A percentile compares a stretch with the other conserved stretches of the same genome.
phyloP scores from a whole-genome alignment of 2,113 vertebrate genomes.

The Heliornis fulica region DNA sequence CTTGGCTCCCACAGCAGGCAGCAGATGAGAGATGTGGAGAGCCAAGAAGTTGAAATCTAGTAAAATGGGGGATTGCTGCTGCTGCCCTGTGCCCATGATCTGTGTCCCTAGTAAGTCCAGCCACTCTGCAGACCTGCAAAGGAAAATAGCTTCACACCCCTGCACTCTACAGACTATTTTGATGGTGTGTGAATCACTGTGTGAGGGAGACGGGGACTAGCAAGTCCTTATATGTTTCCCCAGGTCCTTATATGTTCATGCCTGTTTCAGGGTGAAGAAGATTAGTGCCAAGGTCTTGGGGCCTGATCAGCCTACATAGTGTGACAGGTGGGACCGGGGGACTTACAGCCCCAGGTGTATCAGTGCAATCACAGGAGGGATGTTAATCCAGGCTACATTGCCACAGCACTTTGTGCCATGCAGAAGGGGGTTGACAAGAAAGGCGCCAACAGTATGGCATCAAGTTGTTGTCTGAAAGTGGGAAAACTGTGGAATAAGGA shows the following conservation, averaged over 20 bases:
- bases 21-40: neutral
- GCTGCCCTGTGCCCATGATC: neutral
- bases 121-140: neutral
- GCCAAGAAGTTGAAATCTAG: neutral
- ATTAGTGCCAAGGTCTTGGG: neutral
- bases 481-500: neutral
- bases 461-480: neutral
- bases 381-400: neutral
- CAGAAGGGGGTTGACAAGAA: neutral
- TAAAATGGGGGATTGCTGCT: neutral
- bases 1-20: neutral
- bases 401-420: neutral
- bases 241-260: neutral
- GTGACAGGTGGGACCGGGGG: neutral
- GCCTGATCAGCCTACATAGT: neutral
- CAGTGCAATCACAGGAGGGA: neutral
- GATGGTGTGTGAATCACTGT: neutral
- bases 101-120: neutral
- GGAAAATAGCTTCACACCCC: neutral
- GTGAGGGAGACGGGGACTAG: neutral
- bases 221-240: neutral
- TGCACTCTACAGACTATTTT: neutral
- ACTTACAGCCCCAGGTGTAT: neutral
- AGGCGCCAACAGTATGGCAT: neutral
- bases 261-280: neutral